A percentile compares a stretch with the other conserved stretches of the same genome.
phyloP scores from a whole-genome alignment of 2,113 vertebrate genomes.

The Toxostoma redivivum region DNA sequence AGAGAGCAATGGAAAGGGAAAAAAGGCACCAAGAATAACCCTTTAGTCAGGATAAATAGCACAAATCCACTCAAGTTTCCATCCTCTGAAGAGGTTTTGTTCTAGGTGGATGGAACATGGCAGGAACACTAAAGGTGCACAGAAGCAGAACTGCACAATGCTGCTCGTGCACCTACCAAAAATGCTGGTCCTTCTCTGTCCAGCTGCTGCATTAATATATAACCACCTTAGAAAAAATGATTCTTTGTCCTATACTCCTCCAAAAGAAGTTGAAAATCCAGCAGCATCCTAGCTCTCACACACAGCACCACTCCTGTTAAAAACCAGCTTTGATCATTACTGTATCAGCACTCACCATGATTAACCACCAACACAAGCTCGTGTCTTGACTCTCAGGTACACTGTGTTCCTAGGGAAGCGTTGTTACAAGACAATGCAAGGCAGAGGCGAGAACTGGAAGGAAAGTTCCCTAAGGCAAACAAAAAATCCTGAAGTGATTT shows the following conservation, averaged over 20 bases:
- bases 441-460: background rate
- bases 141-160: background rate
- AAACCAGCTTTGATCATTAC: background rate
- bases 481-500: background rate
- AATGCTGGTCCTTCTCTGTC: background rate
- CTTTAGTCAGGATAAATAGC: background rate
- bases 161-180: background rate
- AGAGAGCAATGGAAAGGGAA: background rate
- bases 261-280: background rate
- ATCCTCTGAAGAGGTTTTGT: background rate
- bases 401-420: accelerated
- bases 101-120: background rate
- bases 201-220: background rate
- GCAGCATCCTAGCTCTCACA: background rate
- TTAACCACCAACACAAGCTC: background rate
- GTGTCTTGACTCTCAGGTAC: background rate
- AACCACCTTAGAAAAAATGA: background rate
- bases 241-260: background rate
- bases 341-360: background rate
- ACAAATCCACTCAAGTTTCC: background rate
- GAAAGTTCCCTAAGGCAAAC: background rate
- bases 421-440: background rate
- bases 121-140: background rate
- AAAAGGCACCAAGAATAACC: background rate
- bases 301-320: background rate